Evolutionary conservation across 2,113 vertebrate species (phyloP), one percentile per base, ranked within the genome.

Genomic region (Neogobius melanostomus): DNA sequence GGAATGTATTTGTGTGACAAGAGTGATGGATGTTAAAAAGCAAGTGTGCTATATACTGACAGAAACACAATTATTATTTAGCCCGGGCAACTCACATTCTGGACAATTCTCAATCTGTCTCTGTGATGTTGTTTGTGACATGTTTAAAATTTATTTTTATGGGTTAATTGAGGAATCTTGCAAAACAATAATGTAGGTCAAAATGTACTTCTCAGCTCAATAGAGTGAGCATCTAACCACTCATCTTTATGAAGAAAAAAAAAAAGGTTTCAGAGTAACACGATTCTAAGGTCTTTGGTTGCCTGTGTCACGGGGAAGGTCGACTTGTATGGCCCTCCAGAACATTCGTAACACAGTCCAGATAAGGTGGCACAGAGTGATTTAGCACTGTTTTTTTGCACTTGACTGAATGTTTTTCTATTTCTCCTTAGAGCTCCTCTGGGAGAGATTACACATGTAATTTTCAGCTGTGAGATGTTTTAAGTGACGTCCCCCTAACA

Each of bases 391-490:
- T 93, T 93, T 91, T 88, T 77, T 72, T 76, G 80, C 88, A 90
- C 90, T 90, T 91, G 79, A 75, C 69, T 10, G 85, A 89, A 82
- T 90, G 91, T 92, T 94, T 91, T 88, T 87, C 84, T 87, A 88
- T 89, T 89, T 90, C 87, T 88, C 84, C 61, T 14, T 74, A 77
- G 72, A 81, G 72, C 53, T 88, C 92, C 91, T 89, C 75, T 71
- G 85, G 91, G 92, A 92, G 74, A 85, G 84, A 88, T 90, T 93
- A 92, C 89, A 91, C 79, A 87, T 87, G 89, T 92, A 91, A 91
- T 91, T 91, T 91, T 92, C 90, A 91, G 90, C 87, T 87, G 92
- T 89, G 90, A 92, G 89, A 85, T 91, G 88, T 89, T 91, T 90
- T 88, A 88, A 90, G 83, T 90, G 87, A 90, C 83, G 79, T 66